Evolutionary conservation across 2,888 invertebrate genomes (phyloP).

Genomic region (Nematopogon swammerdamellus): DNA sequence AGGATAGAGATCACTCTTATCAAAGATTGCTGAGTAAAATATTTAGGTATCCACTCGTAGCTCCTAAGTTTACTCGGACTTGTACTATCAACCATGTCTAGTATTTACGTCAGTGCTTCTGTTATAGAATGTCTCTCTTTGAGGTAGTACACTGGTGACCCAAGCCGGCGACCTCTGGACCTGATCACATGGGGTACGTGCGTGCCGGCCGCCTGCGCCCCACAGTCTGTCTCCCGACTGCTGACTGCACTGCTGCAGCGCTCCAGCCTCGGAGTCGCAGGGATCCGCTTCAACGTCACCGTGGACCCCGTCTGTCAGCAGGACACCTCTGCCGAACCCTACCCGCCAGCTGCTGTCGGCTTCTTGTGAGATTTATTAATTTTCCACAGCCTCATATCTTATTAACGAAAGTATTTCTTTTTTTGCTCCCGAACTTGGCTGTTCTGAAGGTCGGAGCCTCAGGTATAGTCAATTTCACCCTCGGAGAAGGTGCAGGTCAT

Average conservation of each 20-base stretch:
- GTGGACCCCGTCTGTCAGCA: conserved; percentile 30
- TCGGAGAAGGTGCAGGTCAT: too few species aligned
- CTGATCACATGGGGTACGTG: conserved; percentile 55
- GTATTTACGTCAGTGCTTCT: too few species aligned
- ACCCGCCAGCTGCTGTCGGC: background rate
- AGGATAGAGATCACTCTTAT: too few species aligned
- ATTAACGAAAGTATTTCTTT: too few species aligned
- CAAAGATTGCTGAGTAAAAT: too few species aligned
- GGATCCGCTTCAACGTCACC: conserved; percentile 27
- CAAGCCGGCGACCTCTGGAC: conserved; percentile 24
- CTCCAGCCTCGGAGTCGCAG: conserved; percentile 37
- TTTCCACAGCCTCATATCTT: too few species aligned
- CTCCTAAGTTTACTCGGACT: too few species aligned
- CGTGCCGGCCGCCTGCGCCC: conserved; percentile 43
- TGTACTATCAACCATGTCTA: too few species aligned
- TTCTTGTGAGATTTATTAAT: conserved; percentile 2
- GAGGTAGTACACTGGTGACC: background rate
- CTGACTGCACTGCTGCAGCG: conserved; percentile 28
- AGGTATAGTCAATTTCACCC: too few species aligned
- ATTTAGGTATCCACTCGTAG: too few species aligned
- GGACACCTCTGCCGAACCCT: conserved; percentile 1
- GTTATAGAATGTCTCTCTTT: background rate
- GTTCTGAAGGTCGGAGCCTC: too few species aligned
- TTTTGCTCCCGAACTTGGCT: too few species aligned
- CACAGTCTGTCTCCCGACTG: conserved; percentile 27